These are phyloP conservation scores for Mugil cephalus DNA, from an alignment of 2,113 vertebrate genomes.

Conservation along the genomic window DNA sequence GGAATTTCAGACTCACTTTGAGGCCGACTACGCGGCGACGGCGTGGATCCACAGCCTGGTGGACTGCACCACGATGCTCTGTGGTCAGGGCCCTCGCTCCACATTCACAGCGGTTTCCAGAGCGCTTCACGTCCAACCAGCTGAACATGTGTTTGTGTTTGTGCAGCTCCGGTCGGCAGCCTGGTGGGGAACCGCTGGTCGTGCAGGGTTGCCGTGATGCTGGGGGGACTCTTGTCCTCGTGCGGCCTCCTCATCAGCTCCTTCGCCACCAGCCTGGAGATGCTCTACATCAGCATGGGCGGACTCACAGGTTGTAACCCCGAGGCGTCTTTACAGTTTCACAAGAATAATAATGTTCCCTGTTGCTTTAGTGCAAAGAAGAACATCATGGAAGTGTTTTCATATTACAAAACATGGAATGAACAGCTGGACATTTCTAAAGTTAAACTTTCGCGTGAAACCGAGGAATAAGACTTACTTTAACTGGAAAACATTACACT, in stretches of 20 bases:
- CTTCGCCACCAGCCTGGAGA: conserved; percentile 90
- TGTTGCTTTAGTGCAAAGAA: too few species aligned
- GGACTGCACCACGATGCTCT: conserved; percentile 96
- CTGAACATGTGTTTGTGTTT: conserved; percentile 33
- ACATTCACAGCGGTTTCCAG: too few species aligned
- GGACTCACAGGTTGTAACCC: conserved; percentile 89
- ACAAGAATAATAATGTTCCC: too few species aligned
- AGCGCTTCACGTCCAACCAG: too few species aligned
- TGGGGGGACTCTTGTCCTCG: conserved; percentile 92
- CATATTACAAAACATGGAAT: too few species aligned
- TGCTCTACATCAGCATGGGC: conserved; percentile 92
- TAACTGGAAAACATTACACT: too few species aligned
- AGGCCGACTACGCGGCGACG: conserved; percentile 91
- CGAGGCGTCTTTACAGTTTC: rapidly evolving
- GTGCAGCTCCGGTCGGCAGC: conserved; percentile 91
- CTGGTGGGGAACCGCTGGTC: conserved; percentile 91
- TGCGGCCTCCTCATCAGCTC: conserved; percentile 91
- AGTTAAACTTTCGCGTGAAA: too few species aligned
- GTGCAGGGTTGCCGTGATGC: conserved; percentile 90
- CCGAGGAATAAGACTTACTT: too few species aligned
- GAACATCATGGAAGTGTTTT: too few species aligned
- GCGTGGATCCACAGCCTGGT: conserved; percentile 97
- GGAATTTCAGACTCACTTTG: conserved; percentile 94
- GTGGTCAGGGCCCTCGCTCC: conserved; percentile 84
- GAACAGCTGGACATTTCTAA: too few species aligned